phyloP scores from a whole-genome alignment of 2,797 vertebrate species.

The Cheracebus regulus region DNA sequence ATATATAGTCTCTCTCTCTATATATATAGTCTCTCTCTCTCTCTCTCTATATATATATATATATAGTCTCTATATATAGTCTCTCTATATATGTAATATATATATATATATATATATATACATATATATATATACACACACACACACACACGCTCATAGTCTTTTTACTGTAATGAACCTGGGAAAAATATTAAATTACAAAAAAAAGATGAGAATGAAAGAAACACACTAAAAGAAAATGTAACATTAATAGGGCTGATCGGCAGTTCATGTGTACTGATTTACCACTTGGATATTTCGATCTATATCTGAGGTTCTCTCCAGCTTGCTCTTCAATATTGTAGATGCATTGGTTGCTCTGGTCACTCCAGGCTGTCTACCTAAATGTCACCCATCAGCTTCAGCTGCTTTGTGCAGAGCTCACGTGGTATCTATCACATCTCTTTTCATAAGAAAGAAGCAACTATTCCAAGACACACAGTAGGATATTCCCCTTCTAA shows the following conservation, averaged over 20 bases:
- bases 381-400: neutral
- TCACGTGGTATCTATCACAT: neutral
- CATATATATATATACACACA: no score
- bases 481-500: neutral
- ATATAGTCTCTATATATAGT: no score
- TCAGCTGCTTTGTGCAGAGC: neutral
- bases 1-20: no score
- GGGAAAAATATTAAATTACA: neutral
- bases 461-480: neutral
- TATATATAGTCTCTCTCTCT: no score
- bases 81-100: no score
- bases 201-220: neutral
- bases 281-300: neutral
- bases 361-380: neutral
- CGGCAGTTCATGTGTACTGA: neutral
- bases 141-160: no score
- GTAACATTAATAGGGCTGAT: neutral
- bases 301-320: neutral
- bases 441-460: neutral
- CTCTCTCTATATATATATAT: no score
- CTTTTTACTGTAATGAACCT: neutral
- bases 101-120: no score
- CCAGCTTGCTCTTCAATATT: neutral
- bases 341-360: neutral
- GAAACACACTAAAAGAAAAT: neutral